Base-by-base conservation (phyloP, 2,113 vertebrate species). In the Otocyon megalotis region DNA sequence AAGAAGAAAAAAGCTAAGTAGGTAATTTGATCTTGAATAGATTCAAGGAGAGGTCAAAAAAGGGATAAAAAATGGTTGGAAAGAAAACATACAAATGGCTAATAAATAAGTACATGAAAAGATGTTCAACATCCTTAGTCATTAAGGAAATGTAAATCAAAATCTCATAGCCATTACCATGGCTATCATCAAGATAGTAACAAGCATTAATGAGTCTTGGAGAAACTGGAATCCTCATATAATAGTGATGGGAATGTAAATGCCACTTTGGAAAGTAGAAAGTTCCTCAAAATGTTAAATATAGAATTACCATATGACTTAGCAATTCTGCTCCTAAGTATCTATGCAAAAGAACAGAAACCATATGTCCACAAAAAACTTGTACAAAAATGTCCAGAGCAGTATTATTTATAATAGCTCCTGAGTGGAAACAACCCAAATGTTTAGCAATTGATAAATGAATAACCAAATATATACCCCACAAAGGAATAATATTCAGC, bases 141-240 rank as follows among this genome's bases (percentile, higher is more conserved):
- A 67, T 69, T 50, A 76, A 43, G 20, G 5, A 88, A 90, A 56
- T 81, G 9, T 32, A 96, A 93, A 88, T 76, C 62, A 77, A 96
- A 96, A 88, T 17, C 54, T 48, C 32, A 65, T 4, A 48, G 2
- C 8, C 22, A 88, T 9, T 50, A 56, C n/a, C 3, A 77, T 56
- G 56, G 2, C 20, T 90, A 22, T 84, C 30, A 58, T 79, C 24
- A 93, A 94, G 48, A 30, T 2, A 88, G 20, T 65, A 26, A 30
- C 13, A 94, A 91, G 53, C 84, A 7, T 65, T 62, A 56, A 7
- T 35, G 10, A 80, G 5, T 54, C 37, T 72, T 54, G 17, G 6
- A 88, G 26, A 83, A 74, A 84, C 30, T 35, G 35, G 5, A 95
- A 62, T 26, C 24, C 24, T 62, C 5, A 79, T 14, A 37, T 9